These are phyloP conservation scores for Cryptoprocta ferox DNA, from an alignment of 2,797 vertebrate species.

Conservation along the genomic window DNA sequence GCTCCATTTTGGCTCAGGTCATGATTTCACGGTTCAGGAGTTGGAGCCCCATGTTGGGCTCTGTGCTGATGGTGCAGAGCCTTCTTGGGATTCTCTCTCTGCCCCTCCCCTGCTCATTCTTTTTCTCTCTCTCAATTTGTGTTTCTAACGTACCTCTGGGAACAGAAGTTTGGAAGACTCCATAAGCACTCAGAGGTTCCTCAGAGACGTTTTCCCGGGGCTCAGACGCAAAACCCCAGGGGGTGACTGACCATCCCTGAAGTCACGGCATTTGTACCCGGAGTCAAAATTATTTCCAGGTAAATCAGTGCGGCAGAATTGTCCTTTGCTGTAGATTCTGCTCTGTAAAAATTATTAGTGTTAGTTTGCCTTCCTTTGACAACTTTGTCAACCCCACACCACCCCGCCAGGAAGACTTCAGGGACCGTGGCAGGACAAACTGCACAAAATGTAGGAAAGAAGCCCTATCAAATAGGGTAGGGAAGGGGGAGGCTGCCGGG, in stretches of 20 bases:
- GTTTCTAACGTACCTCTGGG: not conserved
- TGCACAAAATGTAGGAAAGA: not conserved
- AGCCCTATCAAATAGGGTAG: not conserved
- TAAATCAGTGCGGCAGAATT: rapidly evolving
- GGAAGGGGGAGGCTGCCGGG: not conserved
- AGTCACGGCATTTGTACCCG: not conserved
- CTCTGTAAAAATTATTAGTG: not conserved
- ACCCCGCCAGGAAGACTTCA: not conserved
- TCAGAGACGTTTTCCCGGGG: not conserved
- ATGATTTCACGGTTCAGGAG: too few relatives aligned
- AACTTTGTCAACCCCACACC: too few relatives aligned
- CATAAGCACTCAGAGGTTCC: not conserved
- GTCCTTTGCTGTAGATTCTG: rapidly evolving
- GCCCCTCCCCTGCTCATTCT: too few relatives aligned
- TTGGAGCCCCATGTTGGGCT: too few relatives aligned
- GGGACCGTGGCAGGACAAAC: not conserved
- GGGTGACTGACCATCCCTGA: not conserved
- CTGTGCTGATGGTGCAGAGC: too few relatives aligned
- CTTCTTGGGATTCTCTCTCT: too few relatives aligned
- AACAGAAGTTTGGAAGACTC: not conserved
- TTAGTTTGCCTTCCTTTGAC: not conserved
- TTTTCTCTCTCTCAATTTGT: not conserved
- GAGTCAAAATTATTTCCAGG: not conserved
- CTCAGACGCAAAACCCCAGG: not conserved
- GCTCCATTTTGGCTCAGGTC: too few relatives aligned